A percentile compares a stretch with the other conserved stretches of the same genome.
These are phyloP conservation scores for Ostrea edulis DNA, from an alignment of 1,140 invertebrate genomes.

Conservation along the genomic window DNA sequence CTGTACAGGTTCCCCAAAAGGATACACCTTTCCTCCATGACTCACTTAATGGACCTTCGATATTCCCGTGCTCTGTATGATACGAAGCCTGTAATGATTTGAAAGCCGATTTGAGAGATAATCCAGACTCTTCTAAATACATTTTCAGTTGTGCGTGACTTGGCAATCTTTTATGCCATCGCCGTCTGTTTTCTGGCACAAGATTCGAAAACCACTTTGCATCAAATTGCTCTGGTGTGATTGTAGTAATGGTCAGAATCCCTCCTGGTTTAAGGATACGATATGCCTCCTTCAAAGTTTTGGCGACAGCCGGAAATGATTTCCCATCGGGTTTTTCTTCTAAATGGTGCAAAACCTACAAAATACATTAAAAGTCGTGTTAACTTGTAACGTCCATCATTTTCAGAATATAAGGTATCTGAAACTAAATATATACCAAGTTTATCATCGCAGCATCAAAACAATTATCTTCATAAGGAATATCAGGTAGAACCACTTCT, in stretches of 20 bases:
- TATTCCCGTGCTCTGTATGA: neutral
- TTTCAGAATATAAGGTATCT: neutral
- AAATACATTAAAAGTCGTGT: neutral
- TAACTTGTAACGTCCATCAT: neutral
- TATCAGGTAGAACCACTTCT: neutral
- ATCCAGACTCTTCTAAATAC: neutral
- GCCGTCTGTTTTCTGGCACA: neutral
- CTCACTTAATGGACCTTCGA: conserved; percentile 19
- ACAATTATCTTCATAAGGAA: conserved; percentile 15
- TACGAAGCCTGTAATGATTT: neutral
- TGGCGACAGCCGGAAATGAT: neutral
- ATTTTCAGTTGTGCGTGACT: neutral
- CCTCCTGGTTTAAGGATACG: too few species aligned
- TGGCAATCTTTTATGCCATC: neutral
- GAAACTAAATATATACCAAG: neutral
- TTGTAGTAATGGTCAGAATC: neutral
- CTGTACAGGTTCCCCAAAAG: neutral
- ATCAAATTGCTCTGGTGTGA: neutral
- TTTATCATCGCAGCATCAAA: conserved; percentile 44
- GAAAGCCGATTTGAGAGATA: neutral
- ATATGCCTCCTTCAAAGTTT: conserved; percentile 16
- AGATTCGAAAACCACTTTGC: neutral
- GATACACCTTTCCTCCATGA: conserved; percentile 6
- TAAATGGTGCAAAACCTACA: conserved; percentile 1
- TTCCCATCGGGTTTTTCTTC: neutral